These are phyloP conservation scores for Setophaga petechia DNA, from an alignment of 2,113 vertebrate species.

Conservation along the genomic window DNA sequence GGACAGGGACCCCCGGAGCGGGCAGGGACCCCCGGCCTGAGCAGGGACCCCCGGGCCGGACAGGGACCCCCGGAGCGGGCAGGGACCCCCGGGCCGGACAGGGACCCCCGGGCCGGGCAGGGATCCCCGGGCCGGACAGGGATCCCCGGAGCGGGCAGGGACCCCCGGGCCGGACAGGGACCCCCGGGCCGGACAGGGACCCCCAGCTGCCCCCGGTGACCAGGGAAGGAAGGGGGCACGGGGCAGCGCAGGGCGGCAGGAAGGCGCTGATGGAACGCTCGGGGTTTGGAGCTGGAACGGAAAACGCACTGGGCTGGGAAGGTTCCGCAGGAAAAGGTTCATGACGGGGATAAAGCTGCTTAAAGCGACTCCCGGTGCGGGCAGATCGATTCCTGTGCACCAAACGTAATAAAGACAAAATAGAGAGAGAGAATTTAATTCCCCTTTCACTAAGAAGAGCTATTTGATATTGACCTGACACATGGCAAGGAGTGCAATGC, in stretches of 20 bases:
- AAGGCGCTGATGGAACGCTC: rapidly evolving
- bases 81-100: no score
- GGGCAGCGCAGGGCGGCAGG: neutral
- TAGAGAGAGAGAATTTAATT: neutral
- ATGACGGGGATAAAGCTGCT: rapidly evolving
- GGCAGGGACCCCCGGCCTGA: neutral
- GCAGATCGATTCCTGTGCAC: neutral
- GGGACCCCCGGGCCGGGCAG: no score
- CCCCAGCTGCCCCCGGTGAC: no score
- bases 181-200: neutral
- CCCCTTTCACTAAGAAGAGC: neutral
- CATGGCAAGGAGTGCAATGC: neutral
- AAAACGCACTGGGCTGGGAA: rapidly evolving
- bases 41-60: no score
- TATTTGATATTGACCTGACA: neutral
- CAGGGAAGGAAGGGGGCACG: neutral
- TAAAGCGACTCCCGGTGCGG: rapidly evolving
- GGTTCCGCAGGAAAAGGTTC: rapidly evolving
- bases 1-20: no score
- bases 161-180: no score
- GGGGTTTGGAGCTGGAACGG: neutral
- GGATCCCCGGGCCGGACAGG: neutral
- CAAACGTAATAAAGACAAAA: neutral
- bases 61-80: no score
- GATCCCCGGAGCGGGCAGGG: no score